phyloP scores from a whole-genome alignment of 1,140 invertebrate genomes.

The Atta texana region DNA sequence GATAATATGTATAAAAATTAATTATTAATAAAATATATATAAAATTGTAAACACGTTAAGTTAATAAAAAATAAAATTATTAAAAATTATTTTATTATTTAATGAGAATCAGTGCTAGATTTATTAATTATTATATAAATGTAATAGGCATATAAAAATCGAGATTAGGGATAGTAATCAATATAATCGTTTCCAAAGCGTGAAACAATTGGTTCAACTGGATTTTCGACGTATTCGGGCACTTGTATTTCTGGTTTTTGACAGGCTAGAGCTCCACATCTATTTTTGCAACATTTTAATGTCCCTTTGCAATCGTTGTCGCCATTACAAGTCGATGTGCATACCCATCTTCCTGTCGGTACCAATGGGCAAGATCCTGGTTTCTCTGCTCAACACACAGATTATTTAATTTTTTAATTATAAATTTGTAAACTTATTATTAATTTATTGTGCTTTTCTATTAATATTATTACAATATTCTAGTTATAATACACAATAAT shows the following conservation, averaged over 20 bases:
- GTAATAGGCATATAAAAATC: conserved; percentile 39
- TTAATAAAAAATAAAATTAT: background rate
- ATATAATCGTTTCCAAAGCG: conserved; percentile 22
- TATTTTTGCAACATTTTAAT: conserved; percentile 88
- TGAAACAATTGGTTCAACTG: conserved; percentile 17
- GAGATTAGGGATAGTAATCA: conserved; percentile 1
- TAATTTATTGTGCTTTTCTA: background rate
- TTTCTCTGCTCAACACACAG: conserved; percentile 83
- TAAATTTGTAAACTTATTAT: background rate
- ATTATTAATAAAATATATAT: background rate
- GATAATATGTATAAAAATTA: background rate
- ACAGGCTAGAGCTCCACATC: conserved; percentile 88
- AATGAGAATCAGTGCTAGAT: background rate
- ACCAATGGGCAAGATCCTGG: conserved; percentile 86
- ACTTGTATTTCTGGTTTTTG: conserved; percentile 83
- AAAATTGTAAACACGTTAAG: background rate
- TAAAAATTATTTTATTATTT: conserved; percentile 30
- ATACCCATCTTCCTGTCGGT: conserved; percentile 88
- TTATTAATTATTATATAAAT: conserved; percentile 56
- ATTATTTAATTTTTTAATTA: background rate
- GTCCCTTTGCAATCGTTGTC: conserved; percentile 87
- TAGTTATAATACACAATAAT: background rate
- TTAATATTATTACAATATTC: background rate
- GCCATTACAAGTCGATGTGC: conserved; percentile 87
- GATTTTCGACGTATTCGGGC: conserved; percentile 42